Conservation (phyloP, 1,140 invertebrate genomes). For the Neodiprion lecontei region DNA sequence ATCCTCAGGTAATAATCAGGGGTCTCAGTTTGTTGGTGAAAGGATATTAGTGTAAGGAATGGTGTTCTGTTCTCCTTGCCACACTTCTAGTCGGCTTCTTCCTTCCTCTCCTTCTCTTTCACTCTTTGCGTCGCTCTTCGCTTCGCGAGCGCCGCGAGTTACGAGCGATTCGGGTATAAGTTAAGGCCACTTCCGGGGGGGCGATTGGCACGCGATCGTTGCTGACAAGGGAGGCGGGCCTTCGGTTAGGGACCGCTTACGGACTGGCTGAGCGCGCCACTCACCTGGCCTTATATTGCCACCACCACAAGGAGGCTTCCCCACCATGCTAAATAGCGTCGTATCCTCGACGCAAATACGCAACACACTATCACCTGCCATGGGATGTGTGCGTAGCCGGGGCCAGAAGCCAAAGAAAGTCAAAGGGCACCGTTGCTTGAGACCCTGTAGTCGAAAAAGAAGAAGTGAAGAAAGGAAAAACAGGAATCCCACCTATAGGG, state of each 20-base stretch:
- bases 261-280: conserved; percentile 56
- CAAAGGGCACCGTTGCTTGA: neutral
- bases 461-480: neutral
- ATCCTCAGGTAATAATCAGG: conserved; percentile 34
- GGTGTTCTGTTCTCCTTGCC: neutral
- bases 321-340: neutral
- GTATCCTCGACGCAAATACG: neutral
- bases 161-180: neutral
- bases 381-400: neutral
- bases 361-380: neutral
- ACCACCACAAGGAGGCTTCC: conserved; percentile 48
- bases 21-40: neutral
- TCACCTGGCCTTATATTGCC: conserved; percentile 59
- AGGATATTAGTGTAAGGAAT: neutral
- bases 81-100: conserved; percentile 19
- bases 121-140: neutral
- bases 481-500: no score
- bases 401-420: conserved; percentile 4
- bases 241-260: conserved; percentile 55
- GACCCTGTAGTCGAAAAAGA: conserved; percentile 2
- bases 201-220: neutral
- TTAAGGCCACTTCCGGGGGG: conserved; percentile 6
- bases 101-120: conserved; percentile 15
- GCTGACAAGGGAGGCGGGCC: conserved; percentile 43
- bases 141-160: neutral